Evolutionary conservation across 92 coral and sea anemone species (phyloP).

Genomic region (Porites divaricata): DNA sequence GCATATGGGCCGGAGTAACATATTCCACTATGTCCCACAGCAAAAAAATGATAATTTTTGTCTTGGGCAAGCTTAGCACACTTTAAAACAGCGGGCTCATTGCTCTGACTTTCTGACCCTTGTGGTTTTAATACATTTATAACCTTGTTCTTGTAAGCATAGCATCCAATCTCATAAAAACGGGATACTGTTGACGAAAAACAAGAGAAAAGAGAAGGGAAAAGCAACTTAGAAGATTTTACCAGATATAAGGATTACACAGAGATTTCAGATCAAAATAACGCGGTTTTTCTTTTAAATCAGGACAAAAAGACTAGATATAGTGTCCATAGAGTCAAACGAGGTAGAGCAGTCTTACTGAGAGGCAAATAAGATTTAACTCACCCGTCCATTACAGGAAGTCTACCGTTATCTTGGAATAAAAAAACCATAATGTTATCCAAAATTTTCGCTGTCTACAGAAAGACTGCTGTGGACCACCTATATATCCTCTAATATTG

Average conservation of each 20-base stretch:
- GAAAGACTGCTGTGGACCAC: no score
- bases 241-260: neutral
- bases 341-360: no score
- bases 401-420: no score
- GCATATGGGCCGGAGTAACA: constrained; percentile 40
- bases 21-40: neutral
- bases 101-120: neutral
- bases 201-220: neutral
- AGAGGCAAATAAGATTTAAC: no score
- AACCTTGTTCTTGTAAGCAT: neutral
- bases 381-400: no score
- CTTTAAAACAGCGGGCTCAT: constrained; percentile 2
- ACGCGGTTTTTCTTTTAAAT: no score
- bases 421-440: no score
- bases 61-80: constrained; percentile 41
- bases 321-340: no score
- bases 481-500: no score
- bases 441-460: no score
- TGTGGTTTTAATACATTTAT: neutral
- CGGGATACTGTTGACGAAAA: constrained; percentile 3
- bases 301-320: no score
- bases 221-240: neutral
- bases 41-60: constrained; percentile 17
- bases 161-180: constrained; percentile 28
- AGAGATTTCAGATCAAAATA: neutral